Conservation (phyloP, 2,888 invertebrate species). For the Watsonalla cultraria region DNA sequence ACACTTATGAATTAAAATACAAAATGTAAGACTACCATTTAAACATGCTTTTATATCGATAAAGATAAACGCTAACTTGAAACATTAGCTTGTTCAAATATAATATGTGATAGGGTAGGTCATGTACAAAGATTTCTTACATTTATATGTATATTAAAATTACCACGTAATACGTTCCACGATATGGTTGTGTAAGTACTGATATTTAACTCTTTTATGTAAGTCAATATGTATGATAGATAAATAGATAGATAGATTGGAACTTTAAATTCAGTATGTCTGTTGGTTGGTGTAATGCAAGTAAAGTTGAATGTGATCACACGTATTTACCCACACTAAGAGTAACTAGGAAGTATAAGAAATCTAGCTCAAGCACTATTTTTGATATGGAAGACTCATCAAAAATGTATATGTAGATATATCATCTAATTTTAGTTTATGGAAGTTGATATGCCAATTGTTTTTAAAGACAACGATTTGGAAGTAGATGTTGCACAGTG, state of each 20-base stretch:
- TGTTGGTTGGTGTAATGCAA: background rate
- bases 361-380: conserved; percentile 68
- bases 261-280: background rate
- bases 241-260: background rate
- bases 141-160: conserved; percentile 14
- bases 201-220: conserved; percentile 10
- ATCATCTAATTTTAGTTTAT: conserved; percentile 54
- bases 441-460: conserved; percentile 79
- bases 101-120: conserved; percentile 1
- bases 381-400: conserved; percentile 78
- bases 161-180: conserved; percentile 23
- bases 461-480: conserved; percentile 60
- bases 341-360: conserved; percentile 41
- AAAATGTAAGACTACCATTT: conserved; percentile 15
- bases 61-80: background rate
- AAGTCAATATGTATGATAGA: background rate
- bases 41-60: conserved; percentile 13
- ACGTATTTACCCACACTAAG: conserved; percentile 47
- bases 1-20: conserved; percentile 19
- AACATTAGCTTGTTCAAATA: background rate
- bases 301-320: conserved; percentile 5
- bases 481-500: conserved; percentile 67
- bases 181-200: conserved; percentile 29
- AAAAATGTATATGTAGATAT: conserved; percentile 42
- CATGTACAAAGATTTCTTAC: conserved; percentile 2